These are phyloP conservation scores for Pteronotus mesoamericanus DNA, from an alignment of 2,797 vertebrate genomes.

Conservation along the genomic window DNA sequence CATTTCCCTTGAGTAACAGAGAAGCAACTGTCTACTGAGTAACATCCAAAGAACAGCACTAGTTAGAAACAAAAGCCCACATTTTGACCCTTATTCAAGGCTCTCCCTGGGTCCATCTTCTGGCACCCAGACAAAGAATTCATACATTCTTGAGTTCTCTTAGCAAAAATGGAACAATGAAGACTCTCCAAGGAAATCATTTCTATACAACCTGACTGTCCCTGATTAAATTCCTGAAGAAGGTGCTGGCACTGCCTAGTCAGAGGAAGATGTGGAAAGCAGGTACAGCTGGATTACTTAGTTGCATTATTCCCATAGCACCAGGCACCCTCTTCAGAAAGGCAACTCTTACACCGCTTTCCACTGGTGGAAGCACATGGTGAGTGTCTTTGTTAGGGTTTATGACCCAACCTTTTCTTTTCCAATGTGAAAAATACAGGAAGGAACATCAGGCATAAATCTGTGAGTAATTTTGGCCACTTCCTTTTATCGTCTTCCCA, in stretches of 20 bases:
- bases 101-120: background rate
- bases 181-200: background rate
- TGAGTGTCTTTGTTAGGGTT: background rate
- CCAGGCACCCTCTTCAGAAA: background rate
- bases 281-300: background rate
- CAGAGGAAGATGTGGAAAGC: background rate
- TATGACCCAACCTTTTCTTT: background rate
- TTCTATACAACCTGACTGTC: background rate
- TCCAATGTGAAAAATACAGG: background rate
- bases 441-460: background rate
- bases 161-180: background rate
- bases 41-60: background rate
- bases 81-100: background rate
- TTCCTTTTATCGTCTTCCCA: background rate
- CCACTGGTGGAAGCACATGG: background rate
- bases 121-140: background rate
- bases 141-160: background rate
- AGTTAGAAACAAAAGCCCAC: background rate
- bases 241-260: background rate
- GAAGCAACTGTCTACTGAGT: background rate
- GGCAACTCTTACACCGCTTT: background rate
- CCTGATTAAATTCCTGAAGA: background rate
- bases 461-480: background rate
- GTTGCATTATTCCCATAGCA: background rate
- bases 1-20: slow-evolving; percentile 1